Conservation (phyloP, 1,140 invertebrate species). For the Notospermus geniculatus region DNA sequence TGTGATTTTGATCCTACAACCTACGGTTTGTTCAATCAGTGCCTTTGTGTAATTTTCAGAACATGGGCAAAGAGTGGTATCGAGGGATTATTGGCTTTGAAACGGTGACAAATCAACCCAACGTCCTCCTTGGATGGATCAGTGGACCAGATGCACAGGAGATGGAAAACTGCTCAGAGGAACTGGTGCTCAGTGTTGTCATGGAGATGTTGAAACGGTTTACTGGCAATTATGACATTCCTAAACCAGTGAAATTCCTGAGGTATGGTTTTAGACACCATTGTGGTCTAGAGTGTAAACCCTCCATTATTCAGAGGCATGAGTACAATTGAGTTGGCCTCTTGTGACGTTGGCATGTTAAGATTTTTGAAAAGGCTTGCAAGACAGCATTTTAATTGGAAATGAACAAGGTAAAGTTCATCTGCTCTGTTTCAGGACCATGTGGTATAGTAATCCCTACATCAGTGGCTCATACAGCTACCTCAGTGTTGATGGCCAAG, state of each 20-base stretch:
- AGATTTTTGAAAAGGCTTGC: too few species aligned
- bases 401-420: slow-evolving; percentile 2
- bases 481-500: slow-evolving; percentile 11
- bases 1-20: too few species aligned
- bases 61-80: slow-evolving; percentile 58
- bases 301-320: too few species aligned
- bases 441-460: slow-evolving; percentile 77
- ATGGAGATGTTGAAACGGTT: slow-evolving; percentile 59
- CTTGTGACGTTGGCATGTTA: too few species aligned
- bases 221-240: slow-evolving; percentile 57
- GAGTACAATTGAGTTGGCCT: too few species aligned
- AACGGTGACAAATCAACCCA: slow-evolving; percentile 65
- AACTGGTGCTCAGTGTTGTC: slow-evolving; percentile 67
- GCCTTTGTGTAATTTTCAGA: too few species aligned
- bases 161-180: slow-evolving; percentile 70
- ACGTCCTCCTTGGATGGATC: slow-evolving; percentile 69
- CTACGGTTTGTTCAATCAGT: too few species aligned
- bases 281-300: too few species aligned
- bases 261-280: slow-evolving; percentile 53
- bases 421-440: slow-evolving; percentile 63
- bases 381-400: too few species aligned
- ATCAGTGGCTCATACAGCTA: slow-evolving; percentile 76
- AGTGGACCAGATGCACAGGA: slow-evolving; percentile 68
- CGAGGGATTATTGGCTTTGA: slow-evolving; percentile 67
- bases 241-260: slow-evolving; percentile 58